Percentiles rank a stretch among this genome's conserved stretches.
Conservation (phyloP, 2,797 vertebrate species). For the Yasuhikotakia modesta region DNA sequence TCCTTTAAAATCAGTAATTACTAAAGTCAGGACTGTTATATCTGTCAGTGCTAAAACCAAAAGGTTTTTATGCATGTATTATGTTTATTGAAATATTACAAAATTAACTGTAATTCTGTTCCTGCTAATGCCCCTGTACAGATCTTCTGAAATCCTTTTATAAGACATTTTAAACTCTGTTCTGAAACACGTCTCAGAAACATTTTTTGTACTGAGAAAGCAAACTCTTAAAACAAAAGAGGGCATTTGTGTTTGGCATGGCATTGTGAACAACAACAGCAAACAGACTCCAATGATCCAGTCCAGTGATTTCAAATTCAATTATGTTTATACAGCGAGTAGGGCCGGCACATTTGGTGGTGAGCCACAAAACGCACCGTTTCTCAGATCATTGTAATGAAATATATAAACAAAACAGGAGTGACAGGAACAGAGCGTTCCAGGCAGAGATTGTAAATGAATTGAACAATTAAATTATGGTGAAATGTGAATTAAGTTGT, state of each 20-base stretch:
- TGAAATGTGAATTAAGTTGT: too few species aligned
- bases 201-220: background rate
- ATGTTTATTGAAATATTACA: background rate
- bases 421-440: conserved; percentile 6
- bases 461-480: too few species aligned
- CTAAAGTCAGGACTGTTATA: background rate
- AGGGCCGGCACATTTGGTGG: conserved; percentile 20
- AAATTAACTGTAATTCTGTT: background rate
- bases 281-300: background rate
- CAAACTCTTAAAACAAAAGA: background rate
- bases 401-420: conserved; percentile 23
- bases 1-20: too few species aligned
- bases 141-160: background rate
- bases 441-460: background rate
- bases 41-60: background rate
- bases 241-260: conserved; percentile 2
- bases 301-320: conserved; percentile 13
- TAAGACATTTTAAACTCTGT: background rate
- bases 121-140: background rate
- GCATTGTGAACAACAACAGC: conserved; percentile 8
- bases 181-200: background rate
- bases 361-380: background rate
- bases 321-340: conserved; percentile 5
- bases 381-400: conserved; percentile 1
- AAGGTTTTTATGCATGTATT: background rate